phyloP scores from a whole-genome alignment of 2,113 vertebrate species.

The Eudorcas thomsonii region DNA sequence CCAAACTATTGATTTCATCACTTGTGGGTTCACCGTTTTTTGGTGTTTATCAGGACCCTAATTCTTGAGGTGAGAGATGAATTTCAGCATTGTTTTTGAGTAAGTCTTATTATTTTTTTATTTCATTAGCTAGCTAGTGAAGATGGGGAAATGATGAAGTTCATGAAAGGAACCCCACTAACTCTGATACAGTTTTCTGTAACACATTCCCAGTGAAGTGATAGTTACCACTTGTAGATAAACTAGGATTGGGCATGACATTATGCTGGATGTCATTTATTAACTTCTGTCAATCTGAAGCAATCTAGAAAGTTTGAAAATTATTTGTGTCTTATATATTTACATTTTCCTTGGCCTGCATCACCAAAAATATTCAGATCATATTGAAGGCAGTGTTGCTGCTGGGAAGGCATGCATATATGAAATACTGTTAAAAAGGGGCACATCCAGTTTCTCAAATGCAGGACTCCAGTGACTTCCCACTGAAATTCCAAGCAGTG shows the following conservation, averaged over 20 bases:
- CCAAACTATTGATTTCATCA: background rate
- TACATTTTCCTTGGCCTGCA: background rate
- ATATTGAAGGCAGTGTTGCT: background rate
- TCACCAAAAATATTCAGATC: background rate
- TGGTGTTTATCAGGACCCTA: background rate
- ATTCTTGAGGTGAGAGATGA: background rate
- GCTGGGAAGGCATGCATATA: background rate
- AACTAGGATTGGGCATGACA: background rate
- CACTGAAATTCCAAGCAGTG: background rate
- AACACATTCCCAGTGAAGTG: background rate
- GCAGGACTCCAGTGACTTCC: background rate
- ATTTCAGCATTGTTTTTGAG: background rate
- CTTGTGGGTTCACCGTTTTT: background rate
- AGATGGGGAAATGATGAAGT: background rate
- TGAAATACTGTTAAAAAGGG: background rate
- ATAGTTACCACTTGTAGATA: background rate
- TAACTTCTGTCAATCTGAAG: background rate
- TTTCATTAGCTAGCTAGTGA: background rate
- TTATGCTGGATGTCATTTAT: background rate
- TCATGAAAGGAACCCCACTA: background rate
- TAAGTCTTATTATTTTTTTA: background rate
- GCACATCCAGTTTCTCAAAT: background rate
- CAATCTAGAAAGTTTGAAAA: background rate
- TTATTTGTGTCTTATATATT: background rate
- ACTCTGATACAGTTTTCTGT: background rate